These are phyloP conservation scores for Coreius guichenoti DNA, from an alignment of 2,797 vertebrate genomes.

Conservation along the genomic window DNA sequence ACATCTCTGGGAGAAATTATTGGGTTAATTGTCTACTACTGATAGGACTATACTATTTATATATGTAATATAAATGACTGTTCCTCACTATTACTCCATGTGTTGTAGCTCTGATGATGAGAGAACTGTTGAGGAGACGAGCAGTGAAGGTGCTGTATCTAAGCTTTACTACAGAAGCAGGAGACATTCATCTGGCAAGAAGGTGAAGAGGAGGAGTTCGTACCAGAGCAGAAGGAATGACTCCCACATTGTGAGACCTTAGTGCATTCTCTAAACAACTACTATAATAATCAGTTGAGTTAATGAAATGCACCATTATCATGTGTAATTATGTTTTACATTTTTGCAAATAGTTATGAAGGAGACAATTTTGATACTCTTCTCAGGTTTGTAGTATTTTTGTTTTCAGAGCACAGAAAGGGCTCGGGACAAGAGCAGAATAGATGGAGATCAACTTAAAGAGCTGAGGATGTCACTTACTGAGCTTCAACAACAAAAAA, in stretches of 20 bases:
- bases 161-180: conserved; percentile 9
- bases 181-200: conserved; percentile 31
- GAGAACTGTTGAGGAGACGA: conserved; percentile 4
- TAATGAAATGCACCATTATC: not conserved
- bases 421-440: not conserved
- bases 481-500: conserved; percentile 43
- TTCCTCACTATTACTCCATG: conserved; percentile 10
- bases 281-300: not conserved
- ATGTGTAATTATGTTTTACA: not conserved
- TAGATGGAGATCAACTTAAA: conserved; percentile 15
- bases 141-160: conserved; percentile 21
- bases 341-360: not conserved
- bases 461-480: conserved; percentile 28
- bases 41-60: not conserved
- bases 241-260: conserved; percentile 30
- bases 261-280: not conserved
- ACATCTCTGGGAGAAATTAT: not conserved
- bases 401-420: conserved; percentile 39
- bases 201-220: conserved; percentile 22
- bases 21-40: not conserved
- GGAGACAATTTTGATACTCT: not conserved
- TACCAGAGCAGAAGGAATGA: conserved; percentile 18
- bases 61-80: not conserved
- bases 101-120: conserved; percentile 59
- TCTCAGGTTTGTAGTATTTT: not conserved